Evolutionary conservation across 1,140 invertebrate species (phyloP).

Genomic region (Ectropis grisescens): DNA sequence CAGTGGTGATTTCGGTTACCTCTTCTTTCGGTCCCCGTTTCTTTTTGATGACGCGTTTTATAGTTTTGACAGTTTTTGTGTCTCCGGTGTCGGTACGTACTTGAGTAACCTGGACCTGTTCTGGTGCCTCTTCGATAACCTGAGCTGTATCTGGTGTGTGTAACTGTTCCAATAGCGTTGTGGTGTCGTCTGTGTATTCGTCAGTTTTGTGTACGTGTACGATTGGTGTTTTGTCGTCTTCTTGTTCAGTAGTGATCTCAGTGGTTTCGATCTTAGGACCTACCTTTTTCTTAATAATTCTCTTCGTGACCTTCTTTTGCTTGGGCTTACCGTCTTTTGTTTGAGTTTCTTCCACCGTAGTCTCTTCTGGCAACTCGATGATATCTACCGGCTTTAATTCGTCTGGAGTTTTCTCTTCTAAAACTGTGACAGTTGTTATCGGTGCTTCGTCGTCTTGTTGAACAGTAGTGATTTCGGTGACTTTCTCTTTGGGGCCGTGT

Average conservation of each 20-base stretch:
- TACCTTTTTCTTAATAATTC: constrained; percentile 37
- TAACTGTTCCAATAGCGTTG: constrained; percentile 5
- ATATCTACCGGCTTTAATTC: constrained; percentile 4
- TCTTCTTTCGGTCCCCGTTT: constrained; percentile 26
- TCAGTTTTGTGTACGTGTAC: constrained; percentile 10
- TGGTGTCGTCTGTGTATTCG: constrained; percentile 14
- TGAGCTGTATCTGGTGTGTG: constrained; percentile 5
- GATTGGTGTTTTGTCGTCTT: constrained; percentile 25
- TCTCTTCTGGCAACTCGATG: constrained; percentile 9
- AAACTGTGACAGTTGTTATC: constrained; percentile 4
- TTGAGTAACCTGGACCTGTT: constrained; percentile 27
- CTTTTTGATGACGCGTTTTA: constrained; percentile 6
- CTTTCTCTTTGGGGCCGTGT: constrained; percentile 3
- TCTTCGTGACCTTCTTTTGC: constrained; percentile 32
- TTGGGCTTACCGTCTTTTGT: constrained; percentile 15
- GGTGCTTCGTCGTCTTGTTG: constrained; percentile 22
- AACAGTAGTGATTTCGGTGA: constrained; percentile 6
- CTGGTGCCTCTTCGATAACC: constrained; percentile 9
- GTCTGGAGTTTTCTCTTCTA: constrained; percentile 2
- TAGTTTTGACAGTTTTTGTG: constrained; percentile 1
- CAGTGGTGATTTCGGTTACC: constrained; percentile 8
- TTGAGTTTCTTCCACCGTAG: constrained; percentile 5
- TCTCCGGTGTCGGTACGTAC: constrained; percentile 23
- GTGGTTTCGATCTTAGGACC: constrained; percentile 30
- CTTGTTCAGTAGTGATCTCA: constrained; percentile 33